Evolutionary conservation across 2,888 invertebrate genomes (phyloP), one percentile per base, ranked within the genome.

Genomic region (Erannis defoliaria): DNA sequence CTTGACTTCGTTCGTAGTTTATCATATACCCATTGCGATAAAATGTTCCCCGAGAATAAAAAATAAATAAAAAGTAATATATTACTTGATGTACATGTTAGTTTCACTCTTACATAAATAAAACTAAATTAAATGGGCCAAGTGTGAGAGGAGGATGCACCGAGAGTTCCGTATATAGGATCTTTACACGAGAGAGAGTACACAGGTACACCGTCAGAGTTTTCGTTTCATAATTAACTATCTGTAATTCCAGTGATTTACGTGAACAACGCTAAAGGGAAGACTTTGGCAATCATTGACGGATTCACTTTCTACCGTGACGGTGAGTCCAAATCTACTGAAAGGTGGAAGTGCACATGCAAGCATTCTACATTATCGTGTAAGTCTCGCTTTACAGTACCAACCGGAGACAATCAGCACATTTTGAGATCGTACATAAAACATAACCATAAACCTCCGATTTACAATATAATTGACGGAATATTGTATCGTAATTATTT

Each of bases 181-280:
- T n/a, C n/a, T n/a, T n/a, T n/a, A n/a, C n/a, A n/a, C n/a, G n/a
- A n/a, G n/a, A n/a, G n/a, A n/a, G n/a, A n/a, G n/a, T n/a, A n/a
- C n/a, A n/a, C n/a, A n/a, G n/a, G n/a, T n/a, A n/a, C n/a, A n/a
- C n/a, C n/a, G n/a, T n/a, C n/a, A n/a, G n/a, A n/a, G n/a, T n/a
- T 31, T 31, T 31, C 31, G 31, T 31, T n/a, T n/a, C n/a, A n/a
- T n/a, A n/a, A n/a, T n/a, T n/a, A n/a, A n/a, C n/a, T n/a, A n/a
- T n/a, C n/a, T n/a, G n/a, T n/a, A n/a, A n/a, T 35, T 35, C 14
- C 14, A 43, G 42, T 43, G n/a, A 43, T 3, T n/a, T 43, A 23
- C 23, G 23, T 43, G 10, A 12, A 12, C 23, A 43, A 23, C 23
- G n/a, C 5, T 12, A 43, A n/a, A 43, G 23, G 23, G n/a, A 42